These are phyloP conservation scores for Molossus alvarezi DNA, from an alignment of 2,797 vertebrate species.

Conservation along the genomic window DNA sequence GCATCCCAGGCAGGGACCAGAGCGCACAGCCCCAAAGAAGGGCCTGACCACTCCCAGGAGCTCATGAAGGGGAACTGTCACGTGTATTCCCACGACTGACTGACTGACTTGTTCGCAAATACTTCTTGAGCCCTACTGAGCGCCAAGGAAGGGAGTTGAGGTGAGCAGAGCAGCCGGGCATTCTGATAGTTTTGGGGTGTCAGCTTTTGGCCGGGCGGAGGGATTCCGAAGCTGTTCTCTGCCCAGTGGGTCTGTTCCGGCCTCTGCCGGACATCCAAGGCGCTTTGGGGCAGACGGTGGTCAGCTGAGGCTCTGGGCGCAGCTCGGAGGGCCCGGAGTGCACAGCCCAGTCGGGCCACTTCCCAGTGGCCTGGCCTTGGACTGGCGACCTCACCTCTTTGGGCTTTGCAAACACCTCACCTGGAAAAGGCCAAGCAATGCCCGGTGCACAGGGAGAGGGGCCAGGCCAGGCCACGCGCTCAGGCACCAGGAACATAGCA, in stretches of 20 bases:
- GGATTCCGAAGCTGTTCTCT: neutral
- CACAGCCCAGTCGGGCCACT: neutral
- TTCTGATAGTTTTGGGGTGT: neutral
- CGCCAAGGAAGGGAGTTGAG: neutral
- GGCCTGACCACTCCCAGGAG: neutral
- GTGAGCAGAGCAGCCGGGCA: neutral
- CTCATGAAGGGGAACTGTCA: neutral
- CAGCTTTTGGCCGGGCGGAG: neutral
- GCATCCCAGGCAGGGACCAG: neutral
- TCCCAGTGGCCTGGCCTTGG: neutral
- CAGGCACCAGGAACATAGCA: rapidly evolving
- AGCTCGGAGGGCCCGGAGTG: neutral
- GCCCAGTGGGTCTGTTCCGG: neutral
- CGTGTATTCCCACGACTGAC: neutral
- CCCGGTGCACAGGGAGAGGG: neutral
- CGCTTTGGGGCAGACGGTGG: neutral
- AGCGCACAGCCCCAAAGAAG: neutral
- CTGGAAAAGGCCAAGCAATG: neutral
- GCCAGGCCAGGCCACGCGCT: neutral
- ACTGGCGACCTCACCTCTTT: neutral
- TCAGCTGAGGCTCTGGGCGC: neutral
- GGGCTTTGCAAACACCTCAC: neutral
- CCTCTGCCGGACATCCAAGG: neutral
- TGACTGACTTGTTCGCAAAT: neutral
- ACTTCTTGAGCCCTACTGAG: neutral